Conservation (phyloP, 2,113 vertebrate species). For the Gnathonemus longibarbis region DNA sequence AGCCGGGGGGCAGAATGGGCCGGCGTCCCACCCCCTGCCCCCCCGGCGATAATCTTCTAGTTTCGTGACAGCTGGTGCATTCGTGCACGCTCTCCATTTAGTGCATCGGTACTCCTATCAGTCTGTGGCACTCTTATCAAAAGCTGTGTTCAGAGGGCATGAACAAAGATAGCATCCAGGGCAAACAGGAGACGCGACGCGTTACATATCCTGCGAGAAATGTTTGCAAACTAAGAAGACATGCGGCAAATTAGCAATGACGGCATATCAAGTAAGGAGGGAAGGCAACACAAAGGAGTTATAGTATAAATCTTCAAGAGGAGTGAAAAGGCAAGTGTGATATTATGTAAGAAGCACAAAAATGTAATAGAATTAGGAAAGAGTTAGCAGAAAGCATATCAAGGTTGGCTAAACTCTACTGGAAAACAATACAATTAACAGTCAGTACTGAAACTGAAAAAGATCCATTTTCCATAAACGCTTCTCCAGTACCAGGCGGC, state of each 20-base stretch:
- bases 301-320: neutral
- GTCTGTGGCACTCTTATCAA: neutral
- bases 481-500: neutral
- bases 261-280: neutral
- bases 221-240: neutral
- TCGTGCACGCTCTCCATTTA: neutral
- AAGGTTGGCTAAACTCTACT: neutral
- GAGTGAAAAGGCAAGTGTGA: neutral
- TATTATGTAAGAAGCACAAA: neutral
- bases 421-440: neutral
- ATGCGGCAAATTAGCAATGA: neutral
- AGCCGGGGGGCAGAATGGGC: neutral
- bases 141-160: neutral
- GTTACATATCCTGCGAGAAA: neutral
- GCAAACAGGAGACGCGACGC: neutral
- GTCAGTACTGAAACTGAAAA: neutral
- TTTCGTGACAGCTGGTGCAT: neutral
- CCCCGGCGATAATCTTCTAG: neutral
- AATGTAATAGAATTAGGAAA: neutral
- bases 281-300: neutral
- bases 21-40: neutral
- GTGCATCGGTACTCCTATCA: neutral
- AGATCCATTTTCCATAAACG: neutral
- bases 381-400: neutral
- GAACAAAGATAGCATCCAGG: neutral